phyloP scores from a whole-genome alignment of 1,140 invertebrate genomes.

The Temnothorax curvispinosus region DNA sequence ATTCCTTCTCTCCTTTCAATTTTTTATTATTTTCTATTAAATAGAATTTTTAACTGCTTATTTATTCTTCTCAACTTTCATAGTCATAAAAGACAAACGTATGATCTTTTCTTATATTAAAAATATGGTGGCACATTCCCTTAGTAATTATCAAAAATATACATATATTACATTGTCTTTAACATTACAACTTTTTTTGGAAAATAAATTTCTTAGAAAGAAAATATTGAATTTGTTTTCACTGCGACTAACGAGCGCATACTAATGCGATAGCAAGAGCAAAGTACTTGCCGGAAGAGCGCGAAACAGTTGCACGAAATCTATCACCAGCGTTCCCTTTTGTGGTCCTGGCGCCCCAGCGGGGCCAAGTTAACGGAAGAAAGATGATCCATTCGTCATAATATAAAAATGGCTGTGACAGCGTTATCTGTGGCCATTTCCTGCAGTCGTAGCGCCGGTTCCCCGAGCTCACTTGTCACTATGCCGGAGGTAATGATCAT shows the following conservation, averaged over 20 bases:
- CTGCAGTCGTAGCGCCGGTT: constrained; percentile 78
- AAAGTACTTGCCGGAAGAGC: neutral
- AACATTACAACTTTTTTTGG: neutral
- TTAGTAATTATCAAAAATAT: neutral
- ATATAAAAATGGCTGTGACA: constrained; percentile 84
- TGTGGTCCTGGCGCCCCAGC: neutral
- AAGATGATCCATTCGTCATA: constrained; percentile 84
- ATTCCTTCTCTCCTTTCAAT: neutral
- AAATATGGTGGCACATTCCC: neutral
- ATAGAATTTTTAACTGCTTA: neutral
- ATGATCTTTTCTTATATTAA: neutral
- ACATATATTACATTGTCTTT: neutral
- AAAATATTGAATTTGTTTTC: neutral
- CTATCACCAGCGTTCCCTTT: constrained; percentile 63
- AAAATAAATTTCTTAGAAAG: neutral
- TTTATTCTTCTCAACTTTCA: neutral
- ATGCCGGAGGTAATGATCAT: constrained; percentile 85
- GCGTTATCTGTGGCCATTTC: constrained; percentile 84
- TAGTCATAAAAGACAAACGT: neutral
- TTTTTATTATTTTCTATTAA: neutral
- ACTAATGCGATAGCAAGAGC: constrained; percentile 7
- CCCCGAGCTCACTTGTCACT: constrained; percentile 83
- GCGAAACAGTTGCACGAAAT: constrained; percentile 68
- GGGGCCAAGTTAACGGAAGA: constrained; percentile 74
- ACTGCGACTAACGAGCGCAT: neutral